These are phyloP conservation scores for Troides helena DNA, from an alignment of 2,888 invertebrate species.

Conservation along the genomic window DNA sequence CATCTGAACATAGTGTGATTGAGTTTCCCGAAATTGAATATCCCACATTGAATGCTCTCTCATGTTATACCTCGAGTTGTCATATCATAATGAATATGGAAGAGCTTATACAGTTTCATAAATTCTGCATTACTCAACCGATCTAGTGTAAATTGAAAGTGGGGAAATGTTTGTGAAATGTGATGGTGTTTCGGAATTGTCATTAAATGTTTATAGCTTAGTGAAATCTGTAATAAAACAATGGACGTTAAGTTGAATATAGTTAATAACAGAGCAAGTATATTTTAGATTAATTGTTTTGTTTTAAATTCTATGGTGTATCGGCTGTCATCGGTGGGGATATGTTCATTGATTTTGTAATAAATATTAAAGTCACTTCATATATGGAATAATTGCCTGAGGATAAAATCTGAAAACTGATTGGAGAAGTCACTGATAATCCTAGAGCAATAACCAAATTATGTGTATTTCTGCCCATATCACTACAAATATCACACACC, in stretches of 20 bases:
- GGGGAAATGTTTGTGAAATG: neutral
- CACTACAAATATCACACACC: too few species aligned
- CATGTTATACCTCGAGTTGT: conserved; percentile 1
- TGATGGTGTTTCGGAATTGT: conserved; percentile 1
- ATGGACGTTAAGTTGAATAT: conserved; percentile 17
- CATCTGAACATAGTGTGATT: too few species aligned
- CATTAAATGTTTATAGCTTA: neutral
- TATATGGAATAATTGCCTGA: too few species aligned
- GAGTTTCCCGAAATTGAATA: neutral
- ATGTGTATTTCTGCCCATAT: too few species aligned
- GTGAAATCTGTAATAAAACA: conserved; percentile 3
- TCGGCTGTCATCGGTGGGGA: conserved; percentile 35
- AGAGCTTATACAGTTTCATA: conserved; percentile 13
- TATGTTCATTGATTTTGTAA: conserved; percentile 30
- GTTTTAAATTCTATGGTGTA: conserved; percentile 29
- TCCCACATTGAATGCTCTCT: conserved; percentile 9
- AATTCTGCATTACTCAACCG: neutral
- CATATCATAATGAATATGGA: conserved; percentile 11
- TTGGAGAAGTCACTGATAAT: too few species aligned
- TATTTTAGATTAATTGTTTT: conserved; percentile 26
- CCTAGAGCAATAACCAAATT: too few species aligned
- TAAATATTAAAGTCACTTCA: too few species aligned
- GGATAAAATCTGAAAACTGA: too few species aligned
- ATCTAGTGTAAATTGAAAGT: conserved; percentile 14
- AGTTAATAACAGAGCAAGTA: conserved; percentile 23